Base-by-base conservation (phyloP, 2,113 vertebrate species). In the Hyla sarda region DNA sequence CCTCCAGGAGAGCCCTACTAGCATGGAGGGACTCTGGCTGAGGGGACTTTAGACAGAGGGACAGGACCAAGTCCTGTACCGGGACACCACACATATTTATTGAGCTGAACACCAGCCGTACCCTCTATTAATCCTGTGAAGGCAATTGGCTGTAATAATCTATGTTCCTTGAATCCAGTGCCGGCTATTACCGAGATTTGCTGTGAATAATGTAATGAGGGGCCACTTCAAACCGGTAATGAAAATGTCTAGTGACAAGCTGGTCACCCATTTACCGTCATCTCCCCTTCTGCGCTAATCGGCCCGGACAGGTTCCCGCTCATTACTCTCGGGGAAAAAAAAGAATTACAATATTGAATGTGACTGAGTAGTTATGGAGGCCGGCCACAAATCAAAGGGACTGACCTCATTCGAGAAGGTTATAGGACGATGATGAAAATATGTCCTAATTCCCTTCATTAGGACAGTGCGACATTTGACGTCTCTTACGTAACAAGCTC, bases 201-300 rank as follows among this genome's bases (percentile, higher is more conserved):
- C 76, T 71, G 84, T 54, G 48, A 71, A 30, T 71, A 48, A 32
- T 25, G 32, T 71, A 71, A 85, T 71, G 60, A 54, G 30, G 47
- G 25, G n/a, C 21, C 37, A 19, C 32, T 88, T 86, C 88, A 90
- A 89, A 88, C 85, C 85, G 83, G 48, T 87, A 90, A 74, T 73
- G 71, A 85, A 80, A 89, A 91, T 83, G 62, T 81, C 58, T 90
- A 88, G 88, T 90, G 91, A 91, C 89, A 92, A 89, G 89, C 82
- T 58, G 79, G 67, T 48, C 54, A 85, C 13, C 73, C 67, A 73
- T 28, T 87, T 58, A 50, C 62, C 75, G 21, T n/a, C 12, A 72
- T 91, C 79, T 79, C 76, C 79, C 80, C 50, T 74, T 90, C 89
- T 87, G 83, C 23, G 58, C 85, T 89, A 89, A 92, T 88, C 82